phyloP scores from a whole-genome alignment of 2,797 vertebrate genomes.

The Myotis pilosus region DNA sequence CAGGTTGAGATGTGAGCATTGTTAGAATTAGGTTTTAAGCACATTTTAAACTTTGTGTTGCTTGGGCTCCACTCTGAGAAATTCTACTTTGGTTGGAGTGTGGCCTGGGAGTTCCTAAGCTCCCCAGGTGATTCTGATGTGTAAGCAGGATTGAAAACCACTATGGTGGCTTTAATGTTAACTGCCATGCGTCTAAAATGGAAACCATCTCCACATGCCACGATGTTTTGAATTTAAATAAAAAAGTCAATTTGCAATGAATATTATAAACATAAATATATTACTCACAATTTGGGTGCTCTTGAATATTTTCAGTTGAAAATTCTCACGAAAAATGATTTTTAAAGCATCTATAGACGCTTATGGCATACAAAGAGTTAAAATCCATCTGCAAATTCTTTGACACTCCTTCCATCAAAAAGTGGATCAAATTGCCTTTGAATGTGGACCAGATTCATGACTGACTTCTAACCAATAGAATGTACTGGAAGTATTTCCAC shows the following conservation, averaged over 20 bases:
- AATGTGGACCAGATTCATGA: not conserved
- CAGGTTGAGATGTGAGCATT: not conserved
- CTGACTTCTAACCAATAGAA: not conserved
- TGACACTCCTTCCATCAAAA: not conserved
- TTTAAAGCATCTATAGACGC: too few species aligned
- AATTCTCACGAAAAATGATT: too few species aligned
- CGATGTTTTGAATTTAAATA: too few species aligned
- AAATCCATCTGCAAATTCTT: not conserved
- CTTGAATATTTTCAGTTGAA: too few species aligned
- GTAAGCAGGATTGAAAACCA: not conserved
- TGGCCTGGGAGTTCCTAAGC: too few species aligned
- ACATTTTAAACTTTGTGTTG: not conserved
- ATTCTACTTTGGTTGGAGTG: not conserved
- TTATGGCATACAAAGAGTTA: too few species aligned
- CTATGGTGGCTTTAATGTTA: not conserved
- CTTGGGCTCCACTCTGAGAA: not conserved
- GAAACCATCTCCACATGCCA: too few species aligned
- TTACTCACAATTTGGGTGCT: too few species aligned
- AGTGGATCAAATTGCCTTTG: not conserved
- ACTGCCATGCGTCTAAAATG: too few species aligned
- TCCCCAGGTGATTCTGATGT: not conserved
- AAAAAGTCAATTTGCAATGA: too few species aligned
- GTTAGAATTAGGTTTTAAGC: not conserved
- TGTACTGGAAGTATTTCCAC: not conserved
- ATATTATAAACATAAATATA: too few species aligned